A percentile compares a stretch with the other conserved stretches of the same genome.
These are phyloP conservation scores for Apis florea DNA, from an alignment of 1,140 invertebrate species.

Conservation along the genomic window DNA sequence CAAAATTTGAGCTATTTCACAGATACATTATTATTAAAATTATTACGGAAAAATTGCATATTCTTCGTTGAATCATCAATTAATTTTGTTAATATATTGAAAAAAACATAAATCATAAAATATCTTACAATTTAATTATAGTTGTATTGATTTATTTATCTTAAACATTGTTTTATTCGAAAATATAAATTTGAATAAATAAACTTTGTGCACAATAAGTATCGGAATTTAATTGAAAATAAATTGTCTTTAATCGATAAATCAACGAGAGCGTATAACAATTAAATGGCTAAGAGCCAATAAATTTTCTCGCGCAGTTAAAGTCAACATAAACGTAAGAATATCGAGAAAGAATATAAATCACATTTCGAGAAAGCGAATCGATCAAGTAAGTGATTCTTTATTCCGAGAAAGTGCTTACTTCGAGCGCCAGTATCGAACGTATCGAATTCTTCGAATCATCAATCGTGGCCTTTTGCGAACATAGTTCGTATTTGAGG, in stretches of 20 bases:
- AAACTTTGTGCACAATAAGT: background rate
- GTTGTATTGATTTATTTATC: background rate
- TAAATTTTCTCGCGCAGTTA: background rate
- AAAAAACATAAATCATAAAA: background rate
- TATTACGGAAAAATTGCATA: background rate
- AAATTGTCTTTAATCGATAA: background rate
- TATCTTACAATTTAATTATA: background rate
- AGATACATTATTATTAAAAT: background rate
- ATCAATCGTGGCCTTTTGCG: slow-evolving; percentile 20
- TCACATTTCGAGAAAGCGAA: background rate
- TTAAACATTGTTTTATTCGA: background rate
- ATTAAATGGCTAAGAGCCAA: background rate
- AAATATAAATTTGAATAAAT: background rate
- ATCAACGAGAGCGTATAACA: background rate
- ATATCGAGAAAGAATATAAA: background rate
- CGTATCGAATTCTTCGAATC: slow-evolving; percentile 18
- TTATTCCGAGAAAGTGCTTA: background rate
- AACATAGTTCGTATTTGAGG: slow-evolving; percentile 2
- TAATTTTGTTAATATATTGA: background rate
- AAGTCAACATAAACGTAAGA: background rate
- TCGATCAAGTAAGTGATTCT: background rate
- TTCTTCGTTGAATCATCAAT: background rate
- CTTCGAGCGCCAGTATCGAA: background rate
- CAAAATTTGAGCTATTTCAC: too few species aligned
- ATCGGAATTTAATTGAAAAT: background rate